Evolutionary conservation across 2,113 vertebrate genomes (phyloP), one percentile per base, ranked within the genome.

Genomic region (Callorhinus ursinus): DNA sequence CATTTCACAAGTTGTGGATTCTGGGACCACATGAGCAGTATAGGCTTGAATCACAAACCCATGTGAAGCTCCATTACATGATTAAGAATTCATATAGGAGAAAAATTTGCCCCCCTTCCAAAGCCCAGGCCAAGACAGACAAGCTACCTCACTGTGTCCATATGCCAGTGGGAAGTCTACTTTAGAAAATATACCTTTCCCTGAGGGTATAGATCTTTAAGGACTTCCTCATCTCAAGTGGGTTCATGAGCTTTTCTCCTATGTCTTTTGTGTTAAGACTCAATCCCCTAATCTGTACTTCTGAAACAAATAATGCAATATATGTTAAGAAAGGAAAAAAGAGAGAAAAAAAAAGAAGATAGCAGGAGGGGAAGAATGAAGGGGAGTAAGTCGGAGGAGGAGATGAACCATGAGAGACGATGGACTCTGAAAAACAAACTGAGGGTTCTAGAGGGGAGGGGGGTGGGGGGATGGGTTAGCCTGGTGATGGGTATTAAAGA

Each of bases 231-330:
- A 83, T 71, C 51, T 77, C 13, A 83, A 74, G 26, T 16, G 22
- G 21, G 13, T 42, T 69, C 8, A 89, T 89, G 14, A 74, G 14
- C 65, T 85, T 24, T 42, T 76, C 31, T 76, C 46, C 31, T 79
- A 33, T 65, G 18, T 26, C 49, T 93, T 93, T 74, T 74, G 19
- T 86, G 80, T 95, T 86, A 95, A 86, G 67, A 93, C 16, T 69
- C 13, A 83, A 12, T 95, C 26, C 21, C 22, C 26, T 80, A 55
- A 39, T 39, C 39, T 39, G 39, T 39, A 39, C 39, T 39, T 39
- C 39, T 39, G 39, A 39, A 39, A 39, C 39, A 39, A 39, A 39
- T 39, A 39, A 39, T 39, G 39, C 39, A 39, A 39, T 39, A 39
- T 39, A 39, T 39, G 39, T 39, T 39, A 39, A 39, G 39, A 39